These are phyloP conservation scores for Chrysemys picta DNA, from an alignment of 2,113 vertebrate species.

Conservation along the genomic window DNA sequence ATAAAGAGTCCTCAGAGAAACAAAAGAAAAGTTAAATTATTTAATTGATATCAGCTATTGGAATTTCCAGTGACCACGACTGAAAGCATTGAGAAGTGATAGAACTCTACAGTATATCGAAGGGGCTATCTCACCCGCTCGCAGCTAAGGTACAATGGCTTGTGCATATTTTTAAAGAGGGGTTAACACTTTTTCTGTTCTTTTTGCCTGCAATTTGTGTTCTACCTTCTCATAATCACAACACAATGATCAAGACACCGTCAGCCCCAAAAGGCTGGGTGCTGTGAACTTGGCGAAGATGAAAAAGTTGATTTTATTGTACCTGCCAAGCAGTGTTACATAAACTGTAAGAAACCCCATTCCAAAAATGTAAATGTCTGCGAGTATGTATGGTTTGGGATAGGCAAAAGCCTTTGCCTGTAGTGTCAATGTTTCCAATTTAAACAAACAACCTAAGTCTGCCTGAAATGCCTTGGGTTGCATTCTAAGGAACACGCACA, in stretches of 20 bases:
- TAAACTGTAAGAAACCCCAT: neutral
- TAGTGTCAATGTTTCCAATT: neutral
- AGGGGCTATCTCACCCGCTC: neutral
- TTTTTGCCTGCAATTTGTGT: neutral
- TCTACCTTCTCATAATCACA: neutral
- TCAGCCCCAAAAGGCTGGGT: neutral
- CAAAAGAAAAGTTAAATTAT: neutral
- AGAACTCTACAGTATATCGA: too few species aligned
- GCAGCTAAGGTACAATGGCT: neutral
- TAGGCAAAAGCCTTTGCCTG: neutral
- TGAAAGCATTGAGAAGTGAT: neutral
- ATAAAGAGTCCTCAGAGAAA: neutral
- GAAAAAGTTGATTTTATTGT: neutral
- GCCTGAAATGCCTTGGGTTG: neutral
- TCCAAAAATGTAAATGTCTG: neutral
- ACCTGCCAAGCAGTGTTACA: neutral
- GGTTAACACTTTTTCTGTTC: neutral
- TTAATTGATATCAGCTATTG: neutral
- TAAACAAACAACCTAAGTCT: neutral
- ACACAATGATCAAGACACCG: neutral
- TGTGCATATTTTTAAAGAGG: neutral
- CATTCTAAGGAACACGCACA: neutral
- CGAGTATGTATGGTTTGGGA: neutral
- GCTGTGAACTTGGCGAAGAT: neutral
- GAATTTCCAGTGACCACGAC: neutral